These are phyloP conservation scores for Oncopeltus fasciatus DNA, from an alignment of 1,140 invertebrate species.

Conservation along the genomic window DNA sequence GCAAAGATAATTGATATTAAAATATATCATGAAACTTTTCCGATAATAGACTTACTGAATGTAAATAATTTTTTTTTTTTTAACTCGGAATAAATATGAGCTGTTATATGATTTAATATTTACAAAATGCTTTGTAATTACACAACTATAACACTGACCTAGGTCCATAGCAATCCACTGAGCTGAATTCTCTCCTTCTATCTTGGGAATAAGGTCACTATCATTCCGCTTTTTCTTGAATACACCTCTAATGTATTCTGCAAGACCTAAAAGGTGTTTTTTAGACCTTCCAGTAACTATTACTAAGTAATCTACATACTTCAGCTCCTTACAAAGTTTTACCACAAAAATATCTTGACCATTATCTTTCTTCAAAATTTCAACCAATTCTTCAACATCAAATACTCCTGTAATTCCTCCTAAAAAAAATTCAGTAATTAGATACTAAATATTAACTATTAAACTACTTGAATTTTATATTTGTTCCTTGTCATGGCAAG, in stretches of 20 bases:
- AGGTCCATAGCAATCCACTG: conserved; percentile 84
- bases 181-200: conserved; percentile 59
- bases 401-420: conserved; percentile 66
- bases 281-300: conserved; percentile 56
- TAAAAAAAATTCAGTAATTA: conserved; percentile 31
- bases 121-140: too few species aligned
- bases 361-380: conserved; percentile 59
- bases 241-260: conserved; percentile 58
- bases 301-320: conserved; percentile 72
- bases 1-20: too few species aligned
- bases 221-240: conserved; percentile 57
- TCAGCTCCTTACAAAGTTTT: conserved; percentile 50
- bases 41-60: too few species aligned
- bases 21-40: too few species aligned
- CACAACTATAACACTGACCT: too few species aligned
- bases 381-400: conserved; percentile 73
- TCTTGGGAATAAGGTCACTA: conserved; percentile 49
- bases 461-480: not conserved
- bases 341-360: conserved; percentile 69
- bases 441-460: not conserved
- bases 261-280: conserved; percentile 59
- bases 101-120: too few species aligned
- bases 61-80: too few species aligned
- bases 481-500: too few species aligned
- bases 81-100: too few species aligned